A percentile compares a stretch with the other conserved stretches of the same genome.
Conservation (phyloP, 2,113 vertebrate species). For the Propithecus coquereli region DNA sequence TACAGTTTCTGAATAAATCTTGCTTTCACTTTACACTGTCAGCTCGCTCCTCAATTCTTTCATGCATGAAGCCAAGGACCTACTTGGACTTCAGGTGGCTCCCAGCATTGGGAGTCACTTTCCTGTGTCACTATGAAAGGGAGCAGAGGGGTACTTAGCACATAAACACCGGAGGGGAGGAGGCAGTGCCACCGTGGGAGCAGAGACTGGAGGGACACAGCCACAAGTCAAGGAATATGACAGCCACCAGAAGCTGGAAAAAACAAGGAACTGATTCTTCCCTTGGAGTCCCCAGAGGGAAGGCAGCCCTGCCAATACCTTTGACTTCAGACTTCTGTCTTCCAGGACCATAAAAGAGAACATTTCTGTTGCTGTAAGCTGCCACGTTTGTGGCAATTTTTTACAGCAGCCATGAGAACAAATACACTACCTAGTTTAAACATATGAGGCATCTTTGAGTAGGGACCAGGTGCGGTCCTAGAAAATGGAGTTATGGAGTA, state of each 20-base stretch:
- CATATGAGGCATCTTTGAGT: not conserved
- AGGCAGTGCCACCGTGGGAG: not conserved
- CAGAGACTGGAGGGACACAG: not conserved
- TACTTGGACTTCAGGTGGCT: too few relatives aligned
- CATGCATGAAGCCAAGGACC: too few relatives aligned
- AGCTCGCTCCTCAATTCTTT: too few relatives aligned
- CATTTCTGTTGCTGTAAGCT: not conserved
- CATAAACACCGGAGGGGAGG: too few relatives aligned
- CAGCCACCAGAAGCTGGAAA: not conserved
- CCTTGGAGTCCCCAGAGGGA: not conserved
- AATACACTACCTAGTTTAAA: not conserved
- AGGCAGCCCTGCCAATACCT: not conserved
- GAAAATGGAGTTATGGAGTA: too few relatives aligned
- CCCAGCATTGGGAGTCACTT: too few relatives aligned
- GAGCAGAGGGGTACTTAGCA: not conserved
- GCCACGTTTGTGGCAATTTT: too few relatives aligned
- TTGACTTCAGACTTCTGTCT: not conserved
- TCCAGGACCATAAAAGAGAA: not conserved
- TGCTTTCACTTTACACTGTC: too few relatives aligned
- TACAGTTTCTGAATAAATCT: too few relatives aligned
- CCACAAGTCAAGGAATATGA: not conserved
- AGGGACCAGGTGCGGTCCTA: not conserved
- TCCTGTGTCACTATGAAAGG: not conserved
- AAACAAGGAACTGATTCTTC: accelerated
- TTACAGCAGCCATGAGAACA: not conserved